phyloP scores from a whole-genome alignment of 92 coral and sea anemone species.

The Zoanthus gigantus region DNA sequence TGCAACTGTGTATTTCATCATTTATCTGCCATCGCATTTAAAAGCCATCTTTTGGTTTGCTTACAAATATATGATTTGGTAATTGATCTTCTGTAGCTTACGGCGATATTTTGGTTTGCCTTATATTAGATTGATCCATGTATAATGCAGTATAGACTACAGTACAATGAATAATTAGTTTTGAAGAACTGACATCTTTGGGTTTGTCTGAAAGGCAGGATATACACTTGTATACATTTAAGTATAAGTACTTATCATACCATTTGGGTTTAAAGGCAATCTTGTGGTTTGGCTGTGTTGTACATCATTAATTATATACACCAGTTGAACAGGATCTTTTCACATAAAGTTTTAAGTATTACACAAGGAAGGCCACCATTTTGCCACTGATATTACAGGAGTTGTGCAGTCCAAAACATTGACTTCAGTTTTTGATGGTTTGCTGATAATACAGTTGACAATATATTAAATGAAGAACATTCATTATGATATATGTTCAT shows the following conservation, averaged over 20 bases:
- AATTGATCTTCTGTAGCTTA: not conserved
- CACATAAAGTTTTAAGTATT: conserved; percentile 3
- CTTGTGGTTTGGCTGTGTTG: not conserved
- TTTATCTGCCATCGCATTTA: conserved; percentile 1
- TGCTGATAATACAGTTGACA: conserved; percentile 2
- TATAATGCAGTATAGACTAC: not conserved
- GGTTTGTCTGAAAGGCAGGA: too few species aligned
- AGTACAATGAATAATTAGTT: too few species aligned
- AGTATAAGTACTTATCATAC: too few species aligned
- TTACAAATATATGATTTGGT: not conserved
- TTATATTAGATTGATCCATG: not conserved
- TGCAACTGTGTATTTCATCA: not conserved
- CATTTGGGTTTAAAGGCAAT: too few species aligned
- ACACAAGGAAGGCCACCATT: not conserved
- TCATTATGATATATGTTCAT: too few species aligned
- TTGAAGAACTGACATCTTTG: too few species aligned
- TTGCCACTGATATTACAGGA: conserved; percentile 1
- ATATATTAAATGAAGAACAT: not conserved
- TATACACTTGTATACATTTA: too few species aligned
- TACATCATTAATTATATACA: not conserved
- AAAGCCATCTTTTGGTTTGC: not conserved
- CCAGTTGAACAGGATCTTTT: not conserved
- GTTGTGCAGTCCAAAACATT: conserved; percentile 10
- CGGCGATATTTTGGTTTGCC: not conserved
- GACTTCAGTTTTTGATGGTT: not conserved